Base-by-base conservation (phyloP, 2,888 invertebrate species). In the Allophyes oxyacanthae region DNA sequence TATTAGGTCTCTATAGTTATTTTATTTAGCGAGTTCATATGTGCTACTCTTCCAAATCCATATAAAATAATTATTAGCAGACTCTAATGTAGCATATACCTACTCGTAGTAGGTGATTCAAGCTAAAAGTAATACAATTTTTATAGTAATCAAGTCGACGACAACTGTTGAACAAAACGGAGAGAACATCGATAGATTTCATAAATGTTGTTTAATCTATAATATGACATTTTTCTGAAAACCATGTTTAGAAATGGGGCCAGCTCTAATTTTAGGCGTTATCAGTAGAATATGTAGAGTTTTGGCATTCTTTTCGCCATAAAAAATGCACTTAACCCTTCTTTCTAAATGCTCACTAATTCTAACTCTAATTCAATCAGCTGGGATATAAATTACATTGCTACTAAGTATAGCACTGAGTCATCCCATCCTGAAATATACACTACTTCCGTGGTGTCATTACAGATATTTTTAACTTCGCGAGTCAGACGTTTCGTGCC, bases 401-500 rank as follows among this genome's bases (percentile, higher is more conserved):
- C 46, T 13, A 10, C 50, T 36, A 55, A 50, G 7, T 45, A 44
- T 64, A 52, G 2, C 26, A 55, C n/a, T 43, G 49, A 42, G 14
- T 43, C 51, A 49, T 57, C 36, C 55, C 48, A 52, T 45, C 50
- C 41, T 13, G 2, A 63, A 61, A 62, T 76, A 60, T 58, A 59
- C 30, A n/a, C n/a, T n/a, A 56, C 66, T 69, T 73, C 70, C 66
- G 58, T 55, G 61, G 45, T 55, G 52, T 45, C 51, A 63, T 51
- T 64, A 51, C 55, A 52, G 49, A 33, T 75, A 79, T 79, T 77
- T 78, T 74, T 75, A 80, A 56, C 62, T 50, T 40, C 41, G 42
- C 71, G 62, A 75, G 71, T 81, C 78, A 73, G 71, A 60, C 55
- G 59, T 53, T 76, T 67, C 75, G 68, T 76, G 70, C 63, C 75